Conservation (phyloP, 2,797 vertebrate species). For the Tolypeutes matacus region DNA sequence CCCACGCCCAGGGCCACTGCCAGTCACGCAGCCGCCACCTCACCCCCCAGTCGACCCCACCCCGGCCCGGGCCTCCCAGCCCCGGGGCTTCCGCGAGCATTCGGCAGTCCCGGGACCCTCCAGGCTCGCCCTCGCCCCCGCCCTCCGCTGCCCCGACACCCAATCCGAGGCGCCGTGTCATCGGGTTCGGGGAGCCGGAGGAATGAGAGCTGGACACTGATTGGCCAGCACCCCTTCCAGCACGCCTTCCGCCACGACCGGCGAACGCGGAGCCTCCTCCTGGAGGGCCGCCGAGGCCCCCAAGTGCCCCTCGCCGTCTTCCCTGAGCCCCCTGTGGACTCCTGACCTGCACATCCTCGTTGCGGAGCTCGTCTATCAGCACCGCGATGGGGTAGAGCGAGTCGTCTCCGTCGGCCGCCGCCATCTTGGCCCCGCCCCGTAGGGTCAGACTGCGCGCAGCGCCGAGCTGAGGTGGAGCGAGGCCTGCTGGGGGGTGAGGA, state of each 20-base stretch:
- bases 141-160: no score
- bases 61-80: fast-evolving
- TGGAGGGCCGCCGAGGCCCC: neutral
- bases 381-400: conserved; percentile 89
- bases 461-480: neutral
- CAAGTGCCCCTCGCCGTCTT: no score
- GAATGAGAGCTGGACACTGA: conserved; percentile 64
- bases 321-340: neutral
- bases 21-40: neutral
- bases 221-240: conserved; percentile 66
- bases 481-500: conserved; percentile 35
- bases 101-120: conserved; percentile 16
- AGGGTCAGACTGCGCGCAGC: conserved; percentile 73
- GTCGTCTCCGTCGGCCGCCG: conserved; percentile 88
- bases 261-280: neutral
- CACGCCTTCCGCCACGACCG: conserved; percentile 6
- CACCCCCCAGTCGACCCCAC: fast-evolving
- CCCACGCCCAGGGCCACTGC: neutral
- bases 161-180: conserved; percentile 2
- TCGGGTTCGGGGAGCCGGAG: fast-evolving
- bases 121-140: no score
- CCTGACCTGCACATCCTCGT: conserved; percentile 88
- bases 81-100: neutral
- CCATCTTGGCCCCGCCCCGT: conserved; percentile 85
- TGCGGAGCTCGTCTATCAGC: conserved; percentile 87